Base-by-base conservation (phyloP, 2,888 invertebrate genomes). In the Choristoneura rosaceana region DNA sequence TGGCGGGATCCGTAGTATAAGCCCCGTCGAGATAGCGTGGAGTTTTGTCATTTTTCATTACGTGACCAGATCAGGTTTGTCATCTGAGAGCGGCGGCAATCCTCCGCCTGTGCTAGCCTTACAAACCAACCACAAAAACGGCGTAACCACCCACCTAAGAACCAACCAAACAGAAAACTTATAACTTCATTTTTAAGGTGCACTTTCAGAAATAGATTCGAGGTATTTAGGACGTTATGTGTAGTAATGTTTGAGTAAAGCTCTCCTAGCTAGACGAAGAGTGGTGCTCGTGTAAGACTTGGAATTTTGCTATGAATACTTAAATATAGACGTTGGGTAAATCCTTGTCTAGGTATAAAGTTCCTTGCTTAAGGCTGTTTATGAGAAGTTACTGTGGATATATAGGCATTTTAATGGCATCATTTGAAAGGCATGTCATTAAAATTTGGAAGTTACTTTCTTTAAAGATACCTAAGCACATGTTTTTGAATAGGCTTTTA, bases 11-110 rank as follows among this genome's bases (percentile, higher is more conserved):
- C 71, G 41, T 76, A 14, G 58, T 64, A 65, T 74, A 78, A 79
- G 80, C 77, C 78, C 75, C 77, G 79, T 80, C 79, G 80, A 77
- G 80, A 78, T 80, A 77, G 74, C 79, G 82, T 84, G 84, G 87
- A 88, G 88, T 91, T 91, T 90, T 94, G 95, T 95, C 95, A 95
- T 95, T 95, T 95, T 95, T 95, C 95, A 95, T 95, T 95, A 95
- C 95, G 95, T 95, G 95, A 95, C 90, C 91, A 94, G 95, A 95
- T 95, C 95, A 95, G 92, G 90, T 92, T 91, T 89, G 91, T 94
- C 92, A 93, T 87, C 85, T 85, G 82, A 81, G 81, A 87, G 82
- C 84, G 84, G 80, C 84, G 82, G 82, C 87, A 84, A 88, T 88
- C 84, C 81, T 77, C 79, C 81, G 78, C 77, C 82, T 80, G 81